Evolutionary conservation across 2,113 vertebrate genomes (phyloP).

Genomic region (Pachyramphus minor): DNA sequence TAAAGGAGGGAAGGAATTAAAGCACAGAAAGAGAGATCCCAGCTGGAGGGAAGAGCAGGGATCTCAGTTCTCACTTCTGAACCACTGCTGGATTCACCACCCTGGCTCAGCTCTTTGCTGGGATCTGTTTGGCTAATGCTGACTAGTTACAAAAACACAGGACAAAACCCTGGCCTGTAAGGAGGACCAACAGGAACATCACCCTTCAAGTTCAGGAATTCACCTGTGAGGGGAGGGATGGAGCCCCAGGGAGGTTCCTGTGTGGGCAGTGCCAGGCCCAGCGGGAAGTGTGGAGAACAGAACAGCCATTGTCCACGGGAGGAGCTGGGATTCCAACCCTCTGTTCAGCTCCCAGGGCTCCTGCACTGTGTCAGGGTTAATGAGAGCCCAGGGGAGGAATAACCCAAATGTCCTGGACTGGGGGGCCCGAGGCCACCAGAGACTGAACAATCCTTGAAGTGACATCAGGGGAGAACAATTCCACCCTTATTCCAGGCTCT

Average conservation of each 20-base stretch:
- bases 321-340: conserved; percentile 23
- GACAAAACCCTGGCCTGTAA: not conserved
- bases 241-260: not conserved
- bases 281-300: not conserved
- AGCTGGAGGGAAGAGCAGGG: not conserved
- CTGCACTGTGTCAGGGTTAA: not conserved
- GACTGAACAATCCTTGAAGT: not conserved
- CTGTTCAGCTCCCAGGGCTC: not conserved
- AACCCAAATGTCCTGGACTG: not conserved
- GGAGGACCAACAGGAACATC: not conserved
- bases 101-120: not conserved
- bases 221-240: not conserved
- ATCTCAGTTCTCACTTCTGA: not conserved
- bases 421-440: not conserved
- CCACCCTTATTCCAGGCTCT: not conserved
- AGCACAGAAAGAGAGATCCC: not conserved
- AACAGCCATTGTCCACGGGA: not conserved
- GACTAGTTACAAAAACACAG: not conserved
- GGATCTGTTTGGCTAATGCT: not conserved
- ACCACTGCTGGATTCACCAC: not conserved
- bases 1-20: not conserved
- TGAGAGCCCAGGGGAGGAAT: conserved; percentile 13
- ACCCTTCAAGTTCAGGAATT: not conserved
- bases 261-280: not conserved
- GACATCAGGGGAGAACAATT: conserved; percentile 40